Percentiles rank a stretch among this genome's conserved stretches.
phyloP scores from a whole-genome alignment of 2,888 invertebrate genomes.

The Caenorhabditis sp. region DNA sequence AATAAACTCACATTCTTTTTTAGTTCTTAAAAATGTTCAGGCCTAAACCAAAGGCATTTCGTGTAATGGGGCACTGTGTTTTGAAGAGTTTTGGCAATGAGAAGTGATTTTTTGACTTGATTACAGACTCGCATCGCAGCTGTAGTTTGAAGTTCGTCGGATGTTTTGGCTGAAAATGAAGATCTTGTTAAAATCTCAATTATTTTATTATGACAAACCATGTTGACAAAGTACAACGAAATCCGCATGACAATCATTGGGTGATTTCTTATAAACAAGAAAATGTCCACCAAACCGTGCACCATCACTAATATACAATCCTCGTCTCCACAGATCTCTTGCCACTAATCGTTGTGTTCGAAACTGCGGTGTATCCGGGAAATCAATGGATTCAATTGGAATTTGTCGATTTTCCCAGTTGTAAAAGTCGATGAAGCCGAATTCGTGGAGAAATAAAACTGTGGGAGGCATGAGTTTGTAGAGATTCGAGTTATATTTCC shows the following conservation, averaged over 20 bases:
- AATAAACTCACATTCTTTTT: no score
- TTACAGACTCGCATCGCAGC: conserved; percentile 33
- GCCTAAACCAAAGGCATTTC: conserved; percentile 37
- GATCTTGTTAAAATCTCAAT: not conserved
- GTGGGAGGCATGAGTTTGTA: conserved; percentile 17
- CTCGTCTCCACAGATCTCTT: conserved; percentile 35
- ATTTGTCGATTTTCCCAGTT: not conserved
- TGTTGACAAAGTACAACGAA: conserved; percentile 28
- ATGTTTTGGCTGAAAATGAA: not conserved
- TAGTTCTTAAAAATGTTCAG: conserved; percentile 14
- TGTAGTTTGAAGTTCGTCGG: conserved; percentile 9
- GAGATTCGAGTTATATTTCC: conserved; percentile 29
- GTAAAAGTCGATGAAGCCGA: conserved; percentile 15
- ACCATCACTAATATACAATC: conserved; percentile 30
- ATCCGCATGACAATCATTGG: conserved; percentile 32
- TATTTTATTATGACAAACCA: not conserved
- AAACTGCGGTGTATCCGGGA: conserved; percentile 15
- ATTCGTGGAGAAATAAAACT: conserved; percentile 22
- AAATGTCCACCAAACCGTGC: conserved; percentile 33
- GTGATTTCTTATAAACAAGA: conserved; percentile 24
- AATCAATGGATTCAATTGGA: conserved; percentile 7
- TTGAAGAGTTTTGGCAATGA: conserved; percentile 17
- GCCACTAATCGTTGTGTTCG: conserved; percentile 23
- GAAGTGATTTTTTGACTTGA: conserved; percentile 34
- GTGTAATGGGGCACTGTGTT: conserved; percentile 25